Conservation (phyloP, 2,797 vertebrate species). For the Chelmon rostratus region DNA sequence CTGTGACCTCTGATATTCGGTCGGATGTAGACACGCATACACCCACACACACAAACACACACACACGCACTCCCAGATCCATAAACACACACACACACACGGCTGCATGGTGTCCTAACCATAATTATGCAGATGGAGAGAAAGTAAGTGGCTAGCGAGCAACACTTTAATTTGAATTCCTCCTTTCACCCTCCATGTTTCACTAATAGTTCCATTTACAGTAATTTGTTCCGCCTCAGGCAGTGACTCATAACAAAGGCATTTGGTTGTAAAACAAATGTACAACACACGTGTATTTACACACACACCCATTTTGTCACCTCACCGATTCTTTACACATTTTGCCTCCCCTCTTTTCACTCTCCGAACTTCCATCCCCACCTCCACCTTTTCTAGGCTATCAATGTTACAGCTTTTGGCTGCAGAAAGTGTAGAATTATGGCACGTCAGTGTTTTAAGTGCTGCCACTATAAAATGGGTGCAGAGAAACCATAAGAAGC, state of each 20-base stretch:
- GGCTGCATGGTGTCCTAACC: slow-evolving; percentile 41
- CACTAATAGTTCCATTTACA: slow-evolving; percentile 77
- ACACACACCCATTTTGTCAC: background rate
- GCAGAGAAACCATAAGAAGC: slow-evolving; percentile 67
- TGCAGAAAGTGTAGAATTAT: slow-evolving; percentile 66
- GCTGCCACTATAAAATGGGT: slow-evolving; percentile 68
- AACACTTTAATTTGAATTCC: slow-evolving; percentile 75
- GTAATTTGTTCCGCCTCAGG: slow-evolving; percentile 80
- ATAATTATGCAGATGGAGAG: slow-evolving; percentile 74
- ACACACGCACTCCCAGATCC: slow-evolving; percentile 8
- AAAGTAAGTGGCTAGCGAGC: slow-evolving; percentile 61
- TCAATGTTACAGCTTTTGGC: slow-evolving; percentile 64
- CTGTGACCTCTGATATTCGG: slow-evolving; percentile 64
- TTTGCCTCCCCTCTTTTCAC: background rate
- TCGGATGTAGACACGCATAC: slow-evolving; percentile 22
- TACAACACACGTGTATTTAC: slow-evolving; percentile 30
- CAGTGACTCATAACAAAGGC: slow-evolving; percentile 75
- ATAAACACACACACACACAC: slow-evolving; percentile 21
- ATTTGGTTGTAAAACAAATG: slow-evolving; percentile 76
- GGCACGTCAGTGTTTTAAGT: slow-evolving; percentile 71
- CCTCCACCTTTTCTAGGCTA: slow-evolving; percentile 27
- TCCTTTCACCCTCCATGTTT: slow-evolving; percentile 73
- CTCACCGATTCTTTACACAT: slow-evolving; percentile 33
- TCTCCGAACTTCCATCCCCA: slow-evolving; percentile 18
- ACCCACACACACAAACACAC: slow-evolving; percentile 11